Conservation (phyloP, 2,113 vertebrate genomes). For the Microtus pennsylvanicus region DNA sequence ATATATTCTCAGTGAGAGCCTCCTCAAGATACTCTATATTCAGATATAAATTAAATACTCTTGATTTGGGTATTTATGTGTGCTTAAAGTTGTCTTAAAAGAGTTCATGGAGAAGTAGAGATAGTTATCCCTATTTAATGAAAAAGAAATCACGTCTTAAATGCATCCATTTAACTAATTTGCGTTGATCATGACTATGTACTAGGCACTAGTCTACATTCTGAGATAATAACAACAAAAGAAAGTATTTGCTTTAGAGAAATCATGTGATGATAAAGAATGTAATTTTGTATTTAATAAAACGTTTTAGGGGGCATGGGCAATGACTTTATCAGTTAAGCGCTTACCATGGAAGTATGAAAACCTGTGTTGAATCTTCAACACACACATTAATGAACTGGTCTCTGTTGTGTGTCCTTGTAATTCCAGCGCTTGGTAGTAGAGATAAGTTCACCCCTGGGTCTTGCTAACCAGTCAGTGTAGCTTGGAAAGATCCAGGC, state of each 20-base stretch:
- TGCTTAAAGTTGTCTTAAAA: background rate
- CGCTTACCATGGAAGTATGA: background rate
- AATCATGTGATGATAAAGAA: background rate
- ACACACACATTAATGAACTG: background rate
- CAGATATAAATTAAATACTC: background rate
- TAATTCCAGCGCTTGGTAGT: background rate
- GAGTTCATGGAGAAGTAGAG: background rate
- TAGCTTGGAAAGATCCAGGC: background rate
- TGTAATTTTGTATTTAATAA: background rate
- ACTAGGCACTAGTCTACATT: background rate
- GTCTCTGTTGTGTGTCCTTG: background rate
- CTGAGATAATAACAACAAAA: background rate
- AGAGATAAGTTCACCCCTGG: background rate
- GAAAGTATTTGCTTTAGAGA: background rate
- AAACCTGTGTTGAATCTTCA: background rate
- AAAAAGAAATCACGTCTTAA: background rate
- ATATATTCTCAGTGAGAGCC: background rate
- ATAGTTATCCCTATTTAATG: background rate
- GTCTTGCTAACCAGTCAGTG: background rate
- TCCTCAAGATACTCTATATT: background rate
- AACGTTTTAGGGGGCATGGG: too few species aligned
- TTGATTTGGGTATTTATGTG: background rate
- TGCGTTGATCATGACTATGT: background rate
- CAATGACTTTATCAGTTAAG: background rate
- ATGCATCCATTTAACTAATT: background rate